Evolutionary conservation across 1,140 invertebrate species (phyloP).

Genomic region (Drosophila eugracilis): DNA sequence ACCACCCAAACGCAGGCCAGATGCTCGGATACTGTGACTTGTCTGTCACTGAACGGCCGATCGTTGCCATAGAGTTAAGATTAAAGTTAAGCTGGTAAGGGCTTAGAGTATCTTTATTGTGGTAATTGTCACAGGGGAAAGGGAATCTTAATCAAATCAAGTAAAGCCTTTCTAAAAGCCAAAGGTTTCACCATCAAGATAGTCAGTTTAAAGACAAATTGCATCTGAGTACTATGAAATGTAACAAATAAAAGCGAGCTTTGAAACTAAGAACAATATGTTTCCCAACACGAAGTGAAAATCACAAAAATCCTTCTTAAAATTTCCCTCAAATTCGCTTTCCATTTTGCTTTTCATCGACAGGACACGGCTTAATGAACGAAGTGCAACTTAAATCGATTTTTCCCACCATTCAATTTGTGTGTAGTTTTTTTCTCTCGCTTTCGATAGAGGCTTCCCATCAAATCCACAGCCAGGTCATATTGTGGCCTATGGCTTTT

Average conservation of each 20-base stretch:
- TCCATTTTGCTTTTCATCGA: conserved; percentile 24
- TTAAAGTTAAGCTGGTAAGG: neutral
- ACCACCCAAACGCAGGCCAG: conserved; percentile 29
- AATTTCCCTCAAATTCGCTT: conserved; percentile 4
- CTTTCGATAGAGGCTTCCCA: conserved; percentile 26
- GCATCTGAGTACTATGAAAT: neutral
- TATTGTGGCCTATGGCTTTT: conserved; percentile 51
- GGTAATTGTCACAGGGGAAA: neutral
- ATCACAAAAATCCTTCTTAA: too few relatives aligned
- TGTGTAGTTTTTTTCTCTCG: conserved; percentile 10
- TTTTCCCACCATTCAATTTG: conserved; percentile 13
- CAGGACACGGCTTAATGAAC: conserved; percentile 30
- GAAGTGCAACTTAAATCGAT: conserved; percentile 27
- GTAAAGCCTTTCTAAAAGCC: neutral
- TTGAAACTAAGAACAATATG: too few relatives aligned
- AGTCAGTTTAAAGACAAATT: neutral
- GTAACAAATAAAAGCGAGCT: too few relatives aligned
- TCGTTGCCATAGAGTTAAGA: conserved; percentile 7
- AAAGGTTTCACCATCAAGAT: neutral
- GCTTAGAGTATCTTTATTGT: neutral
- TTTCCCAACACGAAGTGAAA: too few relatives aligned
- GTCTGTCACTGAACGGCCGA: conserved; percentile 9
- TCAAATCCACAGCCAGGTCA: conserved; percentile 22
- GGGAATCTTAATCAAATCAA: conserved; percentile 9
- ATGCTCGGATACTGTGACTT: conserved; percentile 23